These are phyloP conservation scores for Drosophila burlai DNA, from an alignment of 1,140 invertebrate genomes.

Conservation along the genomic window DNA sequence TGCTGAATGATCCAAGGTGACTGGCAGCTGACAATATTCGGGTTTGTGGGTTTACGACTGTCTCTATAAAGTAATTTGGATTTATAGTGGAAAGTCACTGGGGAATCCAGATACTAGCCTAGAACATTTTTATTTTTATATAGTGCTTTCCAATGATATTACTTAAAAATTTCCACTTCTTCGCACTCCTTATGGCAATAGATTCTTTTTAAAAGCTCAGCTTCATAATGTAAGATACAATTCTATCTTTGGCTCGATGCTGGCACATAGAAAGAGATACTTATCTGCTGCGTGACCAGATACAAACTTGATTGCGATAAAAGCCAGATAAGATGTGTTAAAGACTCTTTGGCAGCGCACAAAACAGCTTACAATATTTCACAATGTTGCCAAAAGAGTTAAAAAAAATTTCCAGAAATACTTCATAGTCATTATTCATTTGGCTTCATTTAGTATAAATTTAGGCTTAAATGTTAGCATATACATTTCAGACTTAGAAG, in stretches of 20 bases:
- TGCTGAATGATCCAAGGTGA: slow-evolving; percentile 36
- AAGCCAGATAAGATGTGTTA: slow-evolving; percentile 25
- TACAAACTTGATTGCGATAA: slow-evolving; percentile 14
- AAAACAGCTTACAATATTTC: slow-evolving; percentile 28
- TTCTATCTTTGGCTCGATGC: slow-evolving; percentile 17
- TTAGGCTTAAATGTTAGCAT: no score
- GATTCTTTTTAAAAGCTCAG: not conserved
- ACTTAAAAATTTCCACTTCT: not conserved
- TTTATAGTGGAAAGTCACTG: slow-evolving; percentile 38
- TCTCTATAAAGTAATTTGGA: slow-evolving; percentile 23
- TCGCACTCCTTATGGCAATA: not conserved
- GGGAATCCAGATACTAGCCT: not conserved
- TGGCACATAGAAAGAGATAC: slow-evolving; percentile 16
- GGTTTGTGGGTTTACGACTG: slow-evolving; percentile 22
- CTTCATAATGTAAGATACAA: not conserved
- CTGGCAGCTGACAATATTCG: slow-evolving; percentile 34
- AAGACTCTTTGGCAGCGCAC: slow-evolving; percentile 1
- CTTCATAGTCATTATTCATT: not conserved
- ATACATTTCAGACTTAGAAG: not conserved
- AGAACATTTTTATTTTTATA: not conserved
- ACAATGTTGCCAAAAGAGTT: slow-evolving; percentile 4
- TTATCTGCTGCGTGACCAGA: slow-evolving; percentile 45
- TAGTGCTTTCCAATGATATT: slow-evolving; percentile 2
- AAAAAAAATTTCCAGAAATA: slow-evolving; percentile 5
- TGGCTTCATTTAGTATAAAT: not conserved